Evolutionary conservation across 2,888 invertebrate genomes (phyloP).

Genomic region (Anoplius nigerrimus): DNA sequence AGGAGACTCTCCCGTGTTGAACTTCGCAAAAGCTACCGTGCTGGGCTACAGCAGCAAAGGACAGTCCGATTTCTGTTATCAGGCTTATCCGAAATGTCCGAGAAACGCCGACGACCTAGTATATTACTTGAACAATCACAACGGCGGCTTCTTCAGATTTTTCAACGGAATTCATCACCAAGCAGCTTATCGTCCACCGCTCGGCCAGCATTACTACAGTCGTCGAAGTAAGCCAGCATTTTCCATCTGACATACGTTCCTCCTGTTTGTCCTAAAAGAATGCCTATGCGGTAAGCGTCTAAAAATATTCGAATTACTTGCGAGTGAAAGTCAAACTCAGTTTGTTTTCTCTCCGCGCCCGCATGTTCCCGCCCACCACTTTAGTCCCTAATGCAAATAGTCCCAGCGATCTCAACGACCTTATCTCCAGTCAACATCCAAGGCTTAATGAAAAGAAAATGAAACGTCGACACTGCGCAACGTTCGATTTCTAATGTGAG

Average conservation of each 20-base stretch:
- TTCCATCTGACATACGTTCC: background rate
- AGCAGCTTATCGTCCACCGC: background rate
- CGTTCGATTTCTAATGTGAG: too few relatives aligned
- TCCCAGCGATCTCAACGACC: background rate
- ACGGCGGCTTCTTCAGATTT: constrained; percentile 89
- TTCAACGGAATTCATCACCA: constrained; percentile 75
- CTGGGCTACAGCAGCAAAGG: constrained; percentile 84
- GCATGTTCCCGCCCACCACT: background rate
- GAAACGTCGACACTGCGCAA: too few relatives aligned
- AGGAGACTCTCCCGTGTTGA: constrained; percentile 81
- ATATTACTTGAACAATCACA: constrained; percentile 88
- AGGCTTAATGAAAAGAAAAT: too few relatives aligned
- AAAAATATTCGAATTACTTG: background rate
- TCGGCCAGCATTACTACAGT: background rate
- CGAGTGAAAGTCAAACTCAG: background rate
- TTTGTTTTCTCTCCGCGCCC: too few relatives aligned
- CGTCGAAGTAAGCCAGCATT: constrained; percentile 17
- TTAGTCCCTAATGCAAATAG: background rate
- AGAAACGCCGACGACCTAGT: constrained; percentile 83
- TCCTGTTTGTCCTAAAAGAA: background rate
- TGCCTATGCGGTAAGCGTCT: background rate
- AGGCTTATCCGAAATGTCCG: constrained; percentile 85
- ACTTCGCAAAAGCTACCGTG: constrained; percentile 85
- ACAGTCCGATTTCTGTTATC: constrained; percentile 78
- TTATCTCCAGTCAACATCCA: too few relatives aligned